Evolutionary conservation across 2,113 vertebrate species (phyloP), one percentile per base, ranked within the genome.

Genomic region (Mellivora capensis): DNA sequence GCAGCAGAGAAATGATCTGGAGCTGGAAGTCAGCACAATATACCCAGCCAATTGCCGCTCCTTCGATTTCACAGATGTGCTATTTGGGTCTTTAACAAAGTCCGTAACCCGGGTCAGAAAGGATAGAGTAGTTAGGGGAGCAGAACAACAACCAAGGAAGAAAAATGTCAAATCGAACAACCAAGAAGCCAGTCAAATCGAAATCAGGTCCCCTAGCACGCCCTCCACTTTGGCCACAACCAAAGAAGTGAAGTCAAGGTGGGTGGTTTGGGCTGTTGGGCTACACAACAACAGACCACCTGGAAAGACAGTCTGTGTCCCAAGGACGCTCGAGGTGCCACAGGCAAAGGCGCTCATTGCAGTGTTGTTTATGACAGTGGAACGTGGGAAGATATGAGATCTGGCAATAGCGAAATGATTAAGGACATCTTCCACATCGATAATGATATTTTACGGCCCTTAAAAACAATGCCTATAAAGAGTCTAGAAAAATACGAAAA

Each of bases 1-100:
- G 18, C 44, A 25, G 69, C 87, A 77, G 92, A 87, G 80, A 93
- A 95, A 77, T 3, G 87, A 87, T 61, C 72, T 4, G 3, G 71
- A 81, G 95, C 44, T 47, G 25, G 34, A 13, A 25, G 79, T 85
- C 87, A 92, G 95, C 61, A 61, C 84, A 14, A 52, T 2, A 21
- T 31, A 69, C 84, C 74, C 0, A 0, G 83, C 49, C 49, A 95
- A 54, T 1, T 9, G 64, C 92, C 14, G 69, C 61, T 83, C 17
- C 76, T 82, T 76, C 87, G 67, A 91, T 76, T 69, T 88, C 67
- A 80, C 79, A 79, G 29, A 42, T 4, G 31, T 3, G 47, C 64
- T 82, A 20, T 15, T 10, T 37, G 21, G 72, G 67, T 54, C 69
- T 86, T 87, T 80, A 54, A 83, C 23, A 62, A 89, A 89, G 67